Evolutionary conservation across 2,113 vertebrate genomes (phyloP).

Genomic region (Dipodomys spectabilis): DNA sequence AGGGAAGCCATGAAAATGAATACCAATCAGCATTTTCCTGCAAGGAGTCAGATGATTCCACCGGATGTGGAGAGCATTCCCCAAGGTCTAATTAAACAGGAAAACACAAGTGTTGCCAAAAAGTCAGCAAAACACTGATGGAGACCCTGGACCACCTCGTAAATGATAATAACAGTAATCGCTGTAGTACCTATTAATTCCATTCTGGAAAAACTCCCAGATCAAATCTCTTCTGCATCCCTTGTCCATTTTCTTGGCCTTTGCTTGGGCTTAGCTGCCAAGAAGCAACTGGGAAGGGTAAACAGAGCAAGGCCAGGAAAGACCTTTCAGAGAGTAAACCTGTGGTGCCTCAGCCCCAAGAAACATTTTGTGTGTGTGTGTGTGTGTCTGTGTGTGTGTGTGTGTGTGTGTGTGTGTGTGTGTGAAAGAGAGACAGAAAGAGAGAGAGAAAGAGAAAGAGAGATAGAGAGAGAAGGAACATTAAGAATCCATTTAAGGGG

Average conservation of each 20-base stretch:
- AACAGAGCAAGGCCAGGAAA: not conserved
- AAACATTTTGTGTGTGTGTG: not conserved
- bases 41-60: constrained; percentile 16
- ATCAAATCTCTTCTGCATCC: constrained; percentile 9
- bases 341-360: not conserved
- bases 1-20: constrained; percentile 41
- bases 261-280: not conserved
- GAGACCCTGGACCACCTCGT: constrained; percentile 51
- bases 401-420: too few species aligned
- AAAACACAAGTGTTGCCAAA: constrained; percentile 28
- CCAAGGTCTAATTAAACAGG: constrained; percentile 23
- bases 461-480: not conserved
- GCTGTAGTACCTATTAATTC: not conserved
- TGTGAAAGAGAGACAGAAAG: too few species aligned
- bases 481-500: not conserved
- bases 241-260: not conserved
- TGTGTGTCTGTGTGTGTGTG: too few species aligned
- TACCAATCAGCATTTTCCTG: constrained; percentile 56
- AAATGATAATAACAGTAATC: constrained; percentile 26
- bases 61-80: constrained; percentile 9
- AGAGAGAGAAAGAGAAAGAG: too few species aligned
- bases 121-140: constrained; percentile 50
- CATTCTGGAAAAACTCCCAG: constrained; percentile 12
- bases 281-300: not conserved
- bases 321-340: not conserved